Base-by-base conservation (phyloP, 2,113 vertebrate genomes). In the Dinomys branickii region DNA sequence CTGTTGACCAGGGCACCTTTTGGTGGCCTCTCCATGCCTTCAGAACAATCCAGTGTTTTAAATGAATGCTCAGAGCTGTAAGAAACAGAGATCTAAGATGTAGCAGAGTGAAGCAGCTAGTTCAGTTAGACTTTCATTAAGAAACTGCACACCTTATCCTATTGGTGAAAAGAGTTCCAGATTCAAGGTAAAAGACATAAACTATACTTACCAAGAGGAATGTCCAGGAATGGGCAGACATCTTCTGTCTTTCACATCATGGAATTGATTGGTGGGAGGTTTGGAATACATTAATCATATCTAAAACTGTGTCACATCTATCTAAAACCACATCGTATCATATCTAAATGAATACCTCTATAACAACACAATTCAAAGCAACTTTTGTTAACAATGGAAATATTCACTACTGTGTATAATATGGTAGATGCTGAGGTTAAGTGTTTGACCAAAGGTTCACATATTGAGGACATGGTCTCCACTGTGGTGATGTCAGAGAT, bases 271-370 rank as follows among this genome's bases (percentile, higher is more conserved):
- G 16, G 67, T 83, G 26, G 54, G 14, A 82, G 16, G 38, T 81
- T 71, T 94, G 41, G 81, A 92, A 93, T 89, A 75, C 81, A 88
- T 86, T 91, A 90, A 30, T 84, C 58, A 80, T 52, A 7, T 83
- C 75, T 86, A 86, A 91, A 87, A 63, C 28, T 5, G 41, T 50
- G 47, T 50, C 47, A 50, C 47, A 50, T 5, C 47, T 50, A 5
- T 50, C 47, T 50, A 50, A 50, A 50, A 50, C 47, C 47, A 50
- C 9, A 50, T 50, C 47, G 9, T 50, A 50, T n/a, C n/a, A 50
- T 5, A 87, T 80, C 28, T 24, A 47, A 50, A 52, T 50, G 59
- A 38, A 20, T 44, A 86, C 83, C 13, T 56, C 67, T 87, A 90
- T 19, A 80, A 67, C 0, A 33, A 13, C 11, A 63, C 30, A 71